A percentile compares a stretch with the other conserved stretches of the same genome.
Conservation (phyloP, 2,888 invertebrate genomes). For the Eupsilia transversa region DNA sequence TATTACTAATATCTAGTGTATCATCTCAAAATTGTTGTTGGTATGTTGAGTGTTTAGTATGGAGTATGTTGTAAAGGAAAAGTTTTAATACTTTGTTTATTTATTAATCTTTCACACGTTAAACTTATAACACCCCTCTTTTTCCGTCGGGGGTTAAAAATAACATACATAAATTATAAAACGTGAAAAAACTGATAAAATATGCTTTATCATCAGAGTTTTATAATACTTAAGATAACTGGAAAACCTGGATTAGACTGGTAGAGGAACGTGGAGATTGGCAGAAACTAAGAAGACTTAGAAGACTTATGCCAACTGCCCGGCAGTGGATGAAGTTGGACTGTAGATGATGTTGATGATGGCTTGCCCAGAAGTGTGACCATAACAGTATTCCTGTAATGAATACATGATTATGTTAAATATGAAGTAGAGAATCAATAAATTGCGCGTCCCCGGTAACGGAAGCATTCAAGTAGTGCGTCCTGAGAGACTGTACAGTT, state of each 20-base stretch:
- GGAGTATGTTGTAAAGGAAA: no score
- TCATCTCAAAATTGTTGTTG: no score
- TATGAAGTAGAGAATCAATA: slow-evolving; percentile 46
- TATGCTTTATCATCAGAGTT: not conserved
- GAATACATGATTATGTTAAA: slow-evolving; percentile 22
- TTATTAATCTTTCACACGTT: no score
- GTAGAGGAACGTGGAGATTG: not conserved
- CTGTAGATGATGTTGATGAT: not conserved
- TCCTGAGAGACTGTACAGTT: slow-evolving; percentile 61
- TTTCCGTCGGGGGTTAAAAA: no score
- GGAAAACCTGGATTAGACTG: not conserved
- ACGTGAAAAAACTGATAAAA: not conserved
- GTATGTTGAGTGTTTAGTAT: no score
- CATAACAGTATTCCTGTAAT: not conserved
- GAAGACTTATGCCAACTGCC: not conserved
- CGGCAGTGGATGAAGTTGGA: not conserved
- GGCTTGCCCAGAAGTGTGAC: not conserved
- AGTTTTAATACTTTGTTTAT: no score
- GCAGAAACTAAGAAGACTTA: not conserved
- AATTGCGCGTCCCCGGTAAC: slow-evolving; percentile 45
- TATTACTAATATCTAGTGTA: not conserved
- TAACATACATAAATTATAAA: not conserved
- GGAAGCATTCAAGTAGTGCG: slow-evolving; percentile 58
- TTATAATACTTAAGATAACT: no score
- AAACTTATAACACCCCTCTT: no score